Percentiles rank a stretch among this genome's conserved stretches.
phyloP scores from a whole-genome alignment of 1,140 invertebrate species.

The Lysiphlebus fabarum region DNA sequence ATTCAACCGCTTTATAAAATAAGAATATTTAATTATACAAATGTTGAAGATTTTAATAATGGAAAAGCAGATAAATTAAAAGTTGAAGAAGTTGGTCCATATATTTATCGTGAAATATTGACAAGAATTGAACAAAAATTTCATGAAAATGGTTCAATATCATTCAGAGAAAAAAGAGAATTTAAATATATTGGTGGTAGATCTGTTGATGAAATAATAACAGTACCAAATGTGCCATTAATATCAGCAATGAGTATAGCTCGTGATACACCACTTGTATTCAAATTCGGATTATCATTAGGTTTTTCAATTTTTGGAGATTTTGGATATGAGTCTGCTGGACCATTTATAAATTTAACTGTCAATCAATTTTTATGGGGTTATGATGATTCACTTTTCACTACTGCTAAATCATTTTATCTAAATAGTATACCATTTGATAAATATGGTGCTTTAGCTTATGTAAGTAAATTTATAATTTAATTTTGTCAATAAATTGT shows the following conservation, averaged over 20 bases:
- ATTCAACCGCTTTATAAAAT: conserved; percentile 67
- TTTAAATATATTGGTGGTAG: conserved; percentile 63
- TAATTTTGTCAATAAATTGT: background rate
- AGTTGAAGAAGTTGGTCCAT: conserved; percentile 71
- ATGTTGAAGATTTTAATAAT: conserved; percentile 62
- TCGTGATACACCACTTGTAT: conserved; percentile 46
- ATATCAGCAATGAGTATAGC: conserved; percentile 55
- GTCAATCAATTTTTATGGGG: conserved; percentile 77
- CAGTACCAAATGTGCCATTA: conserved; percentile 68
- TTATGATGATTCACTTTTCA: conserved; percentile 74
- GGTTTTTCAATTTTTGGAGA: no score
- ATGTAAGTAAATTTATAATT: conserved; percentile 55
- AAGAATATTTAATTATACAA: conserved; percentile 77
- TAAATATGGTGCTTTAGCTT: conserved; percentile 73
- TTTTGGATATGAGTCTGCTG: no score
- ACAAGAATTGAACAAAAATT: conserved; percentile 44
- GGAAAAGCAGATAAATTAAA: conserved; percentile 60
- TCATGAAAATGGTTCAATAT: conserved; percentile 54
- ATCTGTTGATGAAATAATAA: conserved; percentile 58
- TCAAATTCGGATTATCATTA: conserved; percentile 50
- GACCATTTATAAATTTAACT: conserved; percentile 61
- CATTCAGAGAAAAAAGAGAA: conserved; percentile 63
- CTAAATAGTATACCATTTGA: conserved; percentile 59
- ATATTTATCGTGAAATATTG: conserved; percentile 63
- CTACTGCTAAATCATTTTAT: conserved; percentile 59